Evolutionary conservation across 2,888 invertebrate species (phyloP).

Genomic region (Agelastica alni): DNA sequence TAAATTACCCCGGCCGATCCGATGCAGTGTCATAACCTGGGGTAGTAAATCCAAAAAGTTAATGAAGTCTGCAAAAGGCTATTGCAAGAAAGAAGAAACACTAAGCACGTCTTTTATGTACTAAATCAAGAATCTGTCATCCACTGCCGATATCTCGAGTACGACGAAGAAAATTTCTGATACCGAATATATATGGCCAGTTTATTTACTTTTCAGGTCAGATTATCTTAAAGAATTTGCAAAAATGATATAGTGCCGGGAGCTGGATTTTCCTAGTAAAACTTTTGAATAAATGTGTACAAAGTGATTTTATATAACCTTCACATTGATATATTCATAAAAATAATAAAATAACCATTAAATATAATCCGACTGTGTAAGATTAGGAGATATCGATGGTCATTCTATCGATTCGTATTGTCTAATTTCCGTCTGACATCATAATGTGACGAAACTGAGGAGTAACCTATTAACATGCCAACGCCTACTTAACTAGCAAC

Average conservation of each 20-base stretch:
- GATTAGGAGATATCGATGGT: too few relatives aligned
- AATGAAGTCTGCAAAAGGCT: conserved; percentile 38
- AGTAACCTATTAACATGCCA: too few relatives aligned
- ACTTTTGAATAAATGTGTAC: too few relatives aligned
- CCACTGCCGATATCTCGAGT: conserved; percentile 40
- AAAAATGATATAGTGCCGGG: conserved; percentile 20
- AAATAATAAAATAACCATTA: too few relatives aligned
- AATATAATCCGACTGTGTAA: too few relatives aligned
- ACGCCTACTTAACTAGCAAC: too few relatives aligned
- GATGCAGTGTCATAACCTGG: conserved; percentile 40
- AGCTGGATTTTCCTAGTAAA: not conserved
- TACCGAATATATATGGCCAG: conserved; percentile 46
- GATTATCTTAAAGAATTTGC: conserved; percentile 39
- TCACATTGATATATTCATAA: too few relatives aligned
- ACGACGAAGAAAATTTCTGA: conserved; percentile 42
- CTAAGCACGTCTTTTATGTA: conserved; percentile 41
- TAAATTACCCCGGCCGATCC: conserved; percentile 46
- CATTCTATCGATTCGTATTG: too few relatives aligned
- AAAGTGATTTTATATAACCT: too few relatives aligned
- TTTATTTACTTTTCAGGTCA: conserved; percentile 42
- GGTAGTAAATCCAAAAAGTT: conserved; percentile 41
- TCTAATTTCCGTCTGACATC: too few relatives aligned
- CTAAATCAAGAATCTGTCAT: conserved; percentile 44
- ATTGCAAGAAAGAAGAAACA: conserved; percentile 35
- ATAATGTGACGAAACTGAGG: too few relatives aligned